These are phyloP conservation scores for Felis chaus DNA, from an alignment of 2,113 vertebrate genomes.

Conservation along the genomic window DNA sequence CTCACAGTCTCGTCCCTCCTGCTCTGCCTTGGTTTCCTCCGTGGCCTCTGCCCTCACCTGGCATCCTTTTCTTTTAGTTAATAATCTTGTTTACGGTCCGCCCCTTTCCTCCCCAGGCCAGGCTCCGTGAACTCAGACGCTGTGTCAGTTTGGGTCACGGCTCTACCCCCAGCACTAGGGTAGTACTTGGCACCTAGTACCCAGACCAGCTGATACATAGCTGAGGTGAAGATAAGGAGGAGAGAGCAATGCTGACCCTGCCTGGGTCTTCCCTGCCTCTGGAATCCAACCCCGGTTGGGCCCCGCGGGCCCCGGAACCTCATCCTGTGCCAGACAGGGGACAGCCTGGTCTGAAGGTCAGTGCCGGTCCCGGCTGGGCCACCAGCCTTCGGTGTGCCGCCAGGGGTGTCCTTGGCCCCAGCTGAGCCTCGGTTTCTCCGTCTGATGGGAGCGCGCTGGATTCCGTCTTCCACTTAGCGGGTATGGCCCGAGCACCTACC, in stretches of 20 bases:
- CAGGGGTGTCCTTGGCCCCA: neutral
- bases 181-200: neutral
- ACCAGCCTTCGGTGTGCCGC: neutral
- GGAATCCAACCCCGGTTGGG: neutral
- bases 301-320: neutral
- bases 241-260: neutral
- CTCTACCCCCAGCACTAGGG: too few species aligned
- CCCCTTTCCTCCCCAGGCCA: neutral
- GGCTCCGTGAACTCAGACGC: neutral
- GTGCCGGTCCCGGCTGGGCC: neutral
- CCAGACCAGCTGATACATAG: too few species aligned
- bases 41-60: neutral
- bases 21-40: neutral
- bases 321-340: neutral
- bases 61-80: neutral
- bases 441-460: neutral
- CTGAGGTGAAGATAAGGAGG: neutral
- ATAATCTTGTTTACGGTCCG: neutral
- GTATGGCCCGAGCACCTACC: neutral
- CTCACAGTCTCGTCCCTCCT: neutral
- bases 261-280: neutral
- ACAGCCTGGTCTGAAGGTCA: neutral
- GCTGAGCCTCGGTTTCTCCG: neutral
- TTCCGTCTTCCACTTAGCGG: neutral
- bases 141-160: neutral